These are phyloP conservation scores for Hafferia zeledoni DNA, from an alignment of 2,797 vertebrate genomes.

Conservation along the genomic window DNA sequence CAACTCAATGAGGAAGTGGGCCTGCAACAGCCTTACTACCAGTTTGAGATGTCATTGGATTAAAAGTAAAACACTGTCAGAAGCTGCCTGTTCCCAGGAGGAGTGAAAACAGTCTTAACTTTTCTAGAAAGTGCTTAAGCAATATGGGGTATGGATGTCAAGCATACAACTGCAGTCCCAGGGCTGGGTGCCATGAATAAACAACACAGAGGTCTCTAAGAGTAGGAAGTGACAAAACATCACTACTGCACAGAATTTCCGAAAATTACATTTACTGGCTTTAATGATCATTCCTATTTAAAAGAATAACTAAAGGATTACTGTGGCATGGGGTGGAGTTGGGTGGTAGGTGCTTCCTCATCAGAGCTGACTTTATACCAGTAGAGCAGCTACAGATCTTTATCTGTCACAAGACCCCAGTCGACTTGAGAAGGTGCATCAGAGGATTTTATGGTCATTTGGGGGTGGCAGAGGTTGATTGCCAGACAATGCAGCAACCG, in stretches of 20 bases:
- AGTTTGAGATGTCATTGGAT: neutral
- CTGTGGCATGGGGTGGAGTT: neutral
- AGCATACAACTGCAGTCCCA: neutral
- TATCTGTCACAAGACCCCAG: neutral
- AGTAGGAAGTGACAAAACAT: neutral
- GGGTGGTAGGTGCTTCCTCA: neutral
- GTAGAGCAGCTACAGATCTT: neutral
- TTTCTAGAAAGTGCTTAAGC: neutral
- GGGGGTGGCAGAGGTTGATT: neutral
- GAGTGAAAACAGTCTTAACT: neutral
- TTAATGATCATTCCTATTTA: neutral
- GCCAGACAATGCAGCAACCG: neutral
- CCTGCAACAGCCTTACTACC: neutral
- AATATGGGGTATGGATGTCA: rapidly evolving
- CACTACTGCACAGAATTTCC: neutral
- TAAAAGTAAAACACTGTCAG: neutral
- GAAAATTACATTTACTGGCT: neutral
- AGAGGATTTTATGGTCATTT: neutral
- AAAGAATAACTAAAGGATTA: neutral
- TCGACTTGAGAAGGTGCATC: neutral
- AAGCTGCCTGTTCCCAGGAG: neutral
- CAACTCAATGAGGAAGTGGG: neutral
- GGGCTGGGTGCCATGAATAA: neutral
- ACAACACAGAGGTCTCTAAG: neutral
- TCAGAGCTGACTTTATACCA: neutral